Base-by-base conservation (phyloP, 2,113 vertebrate genomes). In the Neogobius melanostomus region DNA sequence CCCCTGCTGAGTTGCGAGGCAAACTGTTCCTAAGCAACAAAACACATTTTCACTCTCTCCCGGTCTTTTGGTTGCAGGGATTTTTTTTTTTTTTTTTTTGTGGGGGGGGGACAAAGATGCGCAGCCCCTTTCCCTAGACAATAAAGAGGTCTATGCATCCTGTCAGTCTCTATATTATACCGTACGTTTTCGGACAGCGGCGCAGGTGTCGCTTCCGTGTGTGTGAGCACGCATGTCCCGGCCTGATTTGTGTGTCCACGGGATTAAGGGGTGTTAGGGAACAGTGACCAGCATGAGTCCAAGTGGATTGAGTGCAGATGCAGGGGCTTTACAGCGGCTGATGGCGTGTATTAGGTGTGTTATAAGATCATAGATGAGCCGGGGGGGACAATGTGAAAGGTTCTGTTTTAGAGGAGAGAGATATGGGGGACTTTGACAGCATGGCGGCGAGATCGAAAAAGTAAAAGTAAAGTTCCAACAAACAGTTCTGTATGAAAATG, bases 1-100 rank as follows among this genome's bases (percentile, higher is more conserved):
- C 87, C 86, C 88, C 88, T 63, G 76, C 84, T 5, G 86, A 79
- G 89, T 90, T 61, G 71, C 71, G 81, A 86, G 87, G 82, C 89
- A 85, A 90, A 88, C 88, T 90, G 90, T 92, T 92, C 83, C 90
- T 90, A 87, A 91, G 92, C 91, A 93, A 93, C 92, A 91, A 91
- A 91, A 91, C 89, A 91, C 86, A 88, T 81, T 85, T 80, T 85
- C 75, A 71, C 71, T 81, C 62, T 64, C 79, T 64, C 49, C 65
- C 81, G 77, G 68, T 71, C 77, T 84, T 54, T 54, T 21, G 53
- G 53, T 54, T 54, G 53, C 7, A 9, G 21, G 53, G 53, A 21
- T 54, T 54, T 54, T 49, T 54, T 54, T 21, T 50, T 21, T 81
- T 66, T 21, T 53, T 53, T 53, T 6, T n/a, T n/a, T n/a, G n/a